Base-by-base conservation (phyloP, 2,797 vertebrate genomes). In the Iguana delicatissima region DNA sequence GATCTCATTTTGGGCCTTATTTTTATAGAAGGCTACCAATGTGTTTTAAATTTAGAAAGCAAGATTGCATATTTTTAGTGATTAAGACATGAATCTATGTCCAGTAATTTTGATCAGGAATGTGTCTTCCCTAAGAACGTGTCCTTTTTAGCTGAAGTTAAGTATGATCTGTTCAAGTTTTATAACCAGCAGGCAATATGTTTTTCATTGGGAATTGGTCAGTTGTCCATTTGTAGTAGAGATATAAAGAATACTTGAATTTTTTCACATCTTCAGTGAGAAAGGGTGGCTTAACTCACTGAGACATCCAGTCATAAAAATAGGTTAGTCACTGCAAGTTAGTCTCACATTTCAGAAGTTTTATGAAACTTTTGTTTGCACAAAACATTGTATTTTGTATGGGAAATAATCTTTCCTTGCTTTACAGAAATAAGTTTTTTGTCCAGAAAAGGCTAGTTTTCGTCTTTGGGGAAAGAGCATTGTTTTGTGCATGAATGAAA, bases 41-140 rank as follows among this genome's bases (percentile, higher is more conserved):
- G 38, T 74, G 69, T 89, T 84, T 84, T 84, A 84, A 59, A 80
- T 85, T 67, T 72, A 46, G 59, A 85, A 67, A 69, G n/a, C 59
- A 89, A 79, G 29, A 46, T 46, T 46, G 42, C 42, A 46, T 46
- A 4, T 46, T 46, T 46, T 46, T 46, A 46, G 42, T 46, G 42
- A 46, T 80, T 67, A 69, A 84, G 22, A 35, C 57, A 69, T 35
- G 38, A 80, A 85, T 85, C 24, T 57, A 20, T 42, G 32, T 52
- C 22, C 67, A 72, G 6, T 57, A 50, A 84, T 85, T 64, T 9
- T 42, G 50, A 50, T 52, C 35, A 85, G 69, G 22, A 52, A 24
- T 32, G 12, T 82, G 16, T 69, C 38, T 84, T 84, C 26, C 26
- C 29, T 74, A 32, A 57, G 69, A 88, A 35, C 26, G 35, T 59